Base-by-base conservation (phyloP, 2,797 vertebrate species). In the Xerus rutilus region DNA sequence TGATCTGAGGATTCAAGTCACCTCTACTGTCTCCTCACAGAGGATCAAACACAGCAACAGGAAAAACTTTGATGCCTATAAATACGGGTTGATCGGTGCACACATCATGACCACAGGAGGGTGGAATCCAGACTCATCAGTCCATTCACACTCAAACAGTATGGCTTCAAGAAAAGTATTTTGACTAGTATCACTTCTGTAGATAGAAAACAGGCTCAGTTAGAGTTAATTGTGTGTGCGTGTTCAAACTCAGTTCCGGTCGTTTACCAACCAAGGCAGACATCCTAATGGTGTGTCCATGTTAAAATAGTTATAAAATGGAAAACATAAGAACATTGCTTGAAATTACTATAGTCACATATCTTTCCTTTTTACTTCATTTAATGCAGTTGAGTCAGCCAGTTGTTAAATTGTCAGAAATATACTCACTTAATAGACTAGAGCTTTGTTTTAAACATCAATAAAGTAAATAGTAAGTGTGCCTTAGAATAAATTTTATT, bases 351-450 rank as follows among this genome's bases (percentile, higher is more conserved):
- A 5, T 39, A 30, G 18, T 32, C 39, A 62, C 15, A 28, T 18
- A 76, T 54, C 45, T 57, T 70, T 57, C 23, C 45, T n/a, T 90
- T 92, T 86, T 84, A 52, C 30, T 89, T 86, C n/a, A 62, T 52
- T 85, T 43, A 54, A 54, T 94, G 17, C 1, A 73, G 7, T 77
- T 90, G 49, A 91, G 73, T 47, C 52, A 78, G 21, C 7, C 25
- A 81, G 70, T 49, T 93, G 30, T 93, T 85, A 72, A 79, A 74
- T 57, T 81, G 39, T 93, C 49, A 87, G 77, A 79, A 81, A 35
- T 78, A 28, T 1, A 89, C 21, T 8, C 43, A 62, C 49, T 91
- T 59, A 85, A 39, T 30, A 43, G 39, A 49, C 3, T 79, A 43
- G 77, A 69, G 9, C 28, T 95, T 18, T 92, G 28, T 81, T 69